Evolutionary conservation across 2,797 vertebrate species (phyloP), one percentile per base, ranked within the genome.

Genomic region (Pangasius macronema): DNA sequence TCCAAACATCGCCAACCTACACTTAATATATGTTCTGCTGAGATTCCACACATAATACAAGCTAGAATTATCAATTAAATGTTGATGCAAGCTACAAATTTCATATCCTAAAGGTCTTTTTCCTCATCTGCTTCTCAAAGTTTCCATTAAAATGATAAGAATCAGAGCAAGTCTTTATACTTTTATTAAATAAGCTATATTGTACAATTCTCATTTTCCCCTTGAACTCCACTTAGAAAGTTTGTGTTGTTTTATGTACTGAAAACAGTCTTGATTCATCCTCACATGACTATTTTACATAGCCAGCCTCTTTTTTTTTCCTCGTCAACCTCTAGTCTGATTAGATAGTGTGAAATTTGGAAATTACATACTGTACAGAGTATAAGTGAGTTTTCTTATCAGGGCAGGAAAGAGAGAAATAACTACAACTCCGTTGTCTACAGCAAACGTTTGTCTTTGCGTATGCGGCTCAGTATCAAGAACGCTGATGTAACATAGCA

Each of bases 11-110:
- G 33, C 49, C 46, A 76, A 46, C 22, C 22, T 27, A 81, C 20
- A 39, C 33, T 80, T 80, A 59, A 57, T 59, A 53, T 14, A 57
- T 36, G 77, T 33, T 57, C n/a, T 24, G 20, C 30, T 24, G 51
- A 22, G 53, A 42, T 22, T 59, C 36, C 73, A 59, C 20, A 59
- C 61, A 18, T 67, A 46, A 57, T 46, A 83, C 42, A 51, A 67
- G n/a, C 27, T 22, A 83, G n/a, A 83, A 83, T 65, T 82, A 82
- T 46, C 24, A 49, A 82, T 82, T 67, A 30, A 4, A 81, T 27
- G 61, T 30, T 30, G 42, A 30, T 49, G 36, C 42, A 49, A 51
- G 18, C 5, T 33, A 30, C 42, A 82, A 27, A 82, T 9, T 82
- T 81, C 79, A 81, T n/a, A 81, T 42, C 57, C 36, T 61, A 33